These are phyloP conservation scores for Drosophila lacicola DNA, from an alignment of 2,888 invertebrate species.

Conservation along the genomic window DNA sequence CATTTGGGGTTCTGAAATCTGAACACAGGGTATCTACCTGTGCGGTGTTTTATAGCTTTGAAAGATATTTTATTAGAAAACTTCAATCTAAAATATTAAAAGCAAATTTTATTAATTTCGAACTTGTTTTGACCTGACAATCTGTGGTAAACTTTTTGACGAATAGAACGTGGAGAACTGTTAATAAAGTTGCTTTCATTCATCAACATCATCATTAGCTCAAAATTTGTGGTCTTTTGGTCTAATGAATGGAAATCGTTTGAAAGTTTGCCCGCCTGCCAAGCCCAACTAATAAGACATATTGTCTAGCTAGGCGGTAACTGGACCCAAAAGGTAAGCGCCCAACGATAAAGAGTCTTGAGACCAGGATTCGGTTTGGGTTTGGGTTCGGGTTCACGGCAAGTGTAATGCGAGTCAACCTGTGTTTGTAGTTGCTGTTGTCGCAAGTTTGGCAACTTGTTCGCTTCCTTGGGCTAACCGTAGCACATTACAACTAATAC, in stretches of 20 bases:
- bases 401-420: constrained; percentile 47
- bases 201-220: constrained; percentile 61
- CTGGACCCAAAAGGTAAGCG: constrained; percentile 38
- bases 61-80: not conserved
- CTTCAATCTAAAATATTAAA: constrained; percentile 6
- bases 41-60: too few relatives aligned
- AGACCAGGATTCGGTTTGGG: constrained; percentile 6
- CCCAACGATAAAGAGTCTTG: constrained; percentile 18
- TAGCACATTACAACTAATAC: constrained; percentile 75
- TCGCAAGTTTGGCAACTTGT: constrained; percentile 72
- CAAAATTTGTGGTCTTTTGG: constrained; percentile 53
- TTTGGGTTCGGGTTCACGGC: constrained; percentile 12
- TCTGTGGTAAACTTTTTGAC: constrained; percentile 6
- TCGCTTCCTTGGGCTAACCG: constrained; percentile 57
- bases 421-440: constrained; percentile 47
- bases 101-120: constrained; percentile 7
- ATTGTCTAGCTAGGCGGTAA: constrained; percentile 59
- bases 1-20: too few relatives aligned
- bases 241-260: constrained; percentile 68
- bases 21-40: not conserved
- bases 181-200: constrained; percentile 59
- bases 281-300: constrained; percentile 66
- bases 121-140: not conserved
- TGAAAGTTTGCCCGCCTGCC: constrained; percentile 57
- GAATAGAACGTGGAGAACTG: constrained; percentile 13